Percentiles rank a stretch among this genome's conserved stretches.
Conservation (phyloP, 2,797 vertebrate genomes). For the Ptychadena robeensis region DNA sequence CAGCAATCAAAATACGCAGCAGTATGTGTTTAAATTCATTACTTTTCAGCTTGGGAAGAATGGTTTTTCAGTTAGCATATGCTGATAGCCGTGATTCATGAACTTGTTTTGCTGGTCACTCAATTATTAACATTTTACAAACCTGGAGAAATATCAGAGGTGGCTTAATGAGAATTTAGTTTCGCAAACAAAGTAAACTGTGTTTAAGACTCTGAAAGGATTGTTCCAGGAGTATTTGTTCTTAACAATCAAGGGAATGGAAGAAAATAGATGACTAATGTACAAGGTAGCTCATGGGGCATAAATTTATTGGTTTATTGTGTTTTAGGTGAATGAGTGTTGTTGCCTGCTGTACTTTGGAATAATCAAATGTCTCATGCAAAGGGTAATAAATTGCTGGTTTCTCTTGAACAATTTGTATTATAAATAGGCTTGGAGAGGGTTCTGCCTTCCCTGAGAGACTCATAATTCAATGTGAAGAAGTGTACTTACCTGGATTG, state of each 20-base stretch:
- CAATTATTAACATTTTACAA: conserved; percentile 13
- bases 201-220: neutral
- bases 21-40: conserved; percentile 23
- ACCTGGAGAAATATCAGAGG: neutral
- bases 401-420: neutral
- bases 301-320: conserved; percentile 4
- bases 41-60: conserved; percentile 11
- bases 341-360: conserved; percentile 48
- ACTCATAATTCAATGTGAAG: too few species aligned
- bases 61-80: conserved; percentile 34
- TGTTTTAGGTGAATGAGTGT: conserved; percentile 20
- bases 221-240: neutral
- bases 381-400: neutral
- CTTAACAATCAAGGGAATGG: conserved; percentile 47
- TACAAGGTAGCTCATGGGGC: neutral
- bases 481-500: too few species aligned
- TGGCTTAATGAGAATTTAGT: neutral
- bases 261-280: conserved; percentile 22
- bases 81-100: neutral
- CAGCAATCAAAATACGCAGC: conserved; percentile 44
- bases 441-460: neutral
- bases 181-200: neutral
- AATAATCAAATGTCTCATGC: conserved; percentile 32
- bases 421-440: neutral
- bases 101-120: conserved; percentile 25